phyloP scores from a whole-genome alignment of 92 coral and sea anemone species.

The Paramuricea clavata region DNA sequence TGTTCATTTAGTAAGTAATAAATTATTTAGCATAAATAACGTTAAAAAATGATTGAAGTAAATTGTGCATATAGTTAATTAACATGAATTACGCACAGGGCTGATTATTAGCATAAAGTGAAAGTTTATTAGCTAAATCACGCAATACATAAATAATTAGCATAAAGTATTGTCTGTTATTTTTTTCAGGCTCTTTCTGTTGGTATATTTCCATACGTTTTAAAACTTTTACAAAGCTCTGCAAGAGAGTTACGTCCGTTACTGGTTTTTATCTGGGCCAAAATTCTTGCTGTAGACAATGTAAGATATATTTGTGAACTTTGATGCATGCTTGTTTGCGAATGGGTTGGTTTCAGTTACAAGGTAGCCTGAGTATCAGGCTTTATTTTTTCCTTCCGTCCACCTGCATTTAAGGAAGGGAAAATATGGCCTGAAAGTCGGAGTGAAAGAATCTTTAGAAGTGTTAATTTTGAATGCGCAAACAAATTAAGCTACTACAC shows the following conservation, averaged over 20 bases:
- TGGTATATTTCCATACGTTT: conserved; percentile 95
- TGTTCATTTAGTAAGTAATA: conserved; percentile 83
- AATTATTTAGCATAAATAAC: not conserved
- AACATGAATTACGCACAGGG: no score
- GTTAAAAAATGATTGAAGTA: not conserved
- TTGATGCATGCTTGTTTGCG: not conserved
- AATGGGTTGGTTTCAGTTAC: no score
- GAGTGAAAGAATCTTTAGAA: no score
- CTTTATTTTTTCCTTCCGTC: no score
- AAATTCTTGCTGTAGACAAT: conserved; percentile 93
- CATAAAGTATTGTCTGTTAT: not conserved
- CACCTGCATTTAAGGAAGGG: no score
- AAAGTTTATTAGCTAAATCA: not conserved
- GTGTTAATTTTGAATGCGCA: no score
- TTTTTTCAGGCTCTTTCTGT: conserved; percentile 90
- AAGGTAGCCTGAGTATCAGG: no score
- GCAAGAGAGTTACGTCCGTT: conserved; percentile 94
- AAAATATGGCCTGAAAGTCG: no score
- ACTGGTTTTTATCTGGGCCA: conserved; percentile 98
- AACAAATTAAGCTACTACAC: no score
- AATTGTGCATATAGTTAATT: not conserved
- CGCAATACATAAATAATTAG: not conserved
- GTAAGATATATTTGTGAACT: conserved; percentile 67
- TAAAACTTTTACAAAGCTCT: conserved; percentile 92
- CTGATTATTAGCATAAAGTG: no score